Conservation (phyloP, 2,888 invertebrate genomes). For the Cosmorhoe ocellata region DNA sequence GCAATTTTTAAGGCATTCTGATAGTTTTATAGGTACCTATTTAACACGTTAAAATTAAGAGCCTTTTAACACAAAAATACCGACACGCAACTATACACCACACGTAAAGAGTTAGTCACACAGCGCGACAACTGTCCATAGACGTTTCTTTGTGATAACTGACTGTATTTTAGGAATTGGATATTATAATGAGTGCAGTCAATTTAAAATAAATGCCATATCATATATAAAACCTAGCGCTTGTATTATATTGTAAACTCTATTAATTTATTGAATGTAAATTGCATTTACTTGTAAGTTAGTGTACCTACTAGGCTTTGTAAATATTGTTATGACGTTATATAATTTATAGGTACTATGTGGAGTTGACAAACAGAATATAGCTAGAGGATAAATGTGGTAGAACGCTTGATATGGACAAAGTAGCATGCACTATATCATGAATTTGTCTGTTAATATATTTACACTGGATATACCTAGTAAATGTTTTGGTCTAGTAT, state of each 20-base stretch:
- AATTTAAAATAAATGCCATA: conserved; percentile 75
- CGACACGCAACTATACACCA: neutral
- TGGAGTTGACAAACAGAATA: conserved; percentile 67
- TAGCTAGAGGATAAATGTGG: conserved; percentile 61
- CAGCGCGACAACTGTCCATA: neutral
- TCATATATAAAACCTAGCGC: conserved; percentile 78
- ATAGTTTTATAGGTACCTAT: neutral
- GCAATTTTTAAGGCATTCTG: conserved; percentile 16
- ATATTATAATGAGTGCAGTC: conserved; percentile 52
- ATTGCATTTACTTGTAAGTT: conserved; percentile 80
- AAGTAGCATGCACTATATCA: conserved; percentile 70
- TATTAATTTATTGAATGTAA: conserved; percentile 80
- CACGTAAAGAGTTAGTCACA: neutral
- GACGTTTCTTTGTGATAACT: conserved; percentile 22
- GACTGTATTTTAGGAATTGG: conserved; percentile 23
- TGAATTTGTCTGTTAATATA: conserved; percentile 61
- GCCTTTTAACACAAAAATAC: neutral
- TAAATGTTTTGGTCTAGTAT: conserved; percentile 73
- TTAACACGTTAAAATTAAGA: neutral
- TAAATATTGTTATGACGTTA: conserved; percentile 83
- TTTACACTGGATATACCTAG: conserved; percentile 66
- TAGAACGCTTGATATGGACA: conserved; percentile 59
- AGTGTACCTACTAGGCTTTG: conserved; percentile 80
- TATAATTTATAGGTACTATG: conserved; percentile 80
- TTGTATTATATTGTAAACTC: conserved; percentile 81